A percentile compares a stretch with the other conserved stretches of the same genome.
These are phyloP conservation scores for Camptogramma bilineatum DNA, from an alignment of 2,888 invertebrate species.

Conservation along the genomic window DNA sequence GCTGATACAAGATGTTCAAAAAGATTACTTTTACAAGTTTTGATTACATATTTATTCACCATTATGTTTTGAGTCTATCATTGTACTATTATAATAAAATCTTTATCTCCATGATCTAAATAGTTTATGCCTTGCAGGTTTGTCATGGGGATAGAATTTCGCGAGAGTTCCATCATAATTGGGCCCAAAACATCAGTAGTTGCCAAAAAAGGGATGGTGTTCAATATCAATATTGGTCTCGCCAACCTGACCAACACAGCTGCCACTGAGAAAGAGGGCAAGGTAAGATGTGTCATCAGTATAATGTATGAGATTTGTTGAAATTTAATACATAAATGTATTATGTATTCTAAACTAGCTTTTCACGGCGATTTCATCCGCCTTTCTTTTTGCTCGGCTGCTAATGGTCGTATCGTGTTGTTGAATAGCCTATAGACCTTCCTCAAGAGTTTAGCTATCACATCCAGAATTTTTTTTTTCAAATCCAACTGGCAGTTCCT, in stretches of 20 bases:
- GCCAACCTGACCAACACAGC: constrained; percentile 93
- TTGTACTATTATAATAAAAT: background rate
- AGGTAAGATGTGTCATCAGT: constrained; percentile 78
- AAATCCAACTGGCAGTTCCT: too few species aligned
- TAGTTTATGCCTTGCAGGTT: constrained; percentile 85
- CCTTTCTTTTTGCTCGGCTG: too few species aligned
- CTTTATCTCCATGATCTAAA: background rate
- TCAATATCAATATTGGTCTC: constrained; percentile 97
- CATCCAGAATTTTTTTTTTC: too few species aligned
- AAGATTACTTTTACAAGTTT: too few species aligned
- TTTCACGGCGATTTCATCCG: too few species aligned
- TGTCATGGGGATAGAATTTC: constrained; percentile 99
- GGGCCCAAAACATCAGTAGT: constrained; percentile 93
- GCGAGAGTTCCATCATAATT: constrained; percentile 96
- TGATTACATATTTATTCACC: too few species aligned
- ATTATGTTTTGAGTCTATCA: background rate
- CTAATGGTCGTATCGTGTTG: too few species aligned
- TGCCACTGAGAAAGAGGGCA: constrained; percentile 93
- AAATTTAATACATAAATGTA: background rate
- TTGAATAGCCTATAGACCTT: too few species aligned
- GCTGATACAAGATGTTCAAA: too few species aligned
- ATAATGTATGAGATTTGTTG: background rate
- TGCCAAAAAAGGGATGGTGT: constrained; percentile 97
- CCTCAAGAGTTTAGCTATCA: too few species aligned
- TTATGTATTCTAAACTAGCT: too few species aligned